These are phyloP conservation scores for Crotophaga sulcirostris DNA, from an alignment of 2,113 vertebrate species.

Conservation along the genomic window DNA sequence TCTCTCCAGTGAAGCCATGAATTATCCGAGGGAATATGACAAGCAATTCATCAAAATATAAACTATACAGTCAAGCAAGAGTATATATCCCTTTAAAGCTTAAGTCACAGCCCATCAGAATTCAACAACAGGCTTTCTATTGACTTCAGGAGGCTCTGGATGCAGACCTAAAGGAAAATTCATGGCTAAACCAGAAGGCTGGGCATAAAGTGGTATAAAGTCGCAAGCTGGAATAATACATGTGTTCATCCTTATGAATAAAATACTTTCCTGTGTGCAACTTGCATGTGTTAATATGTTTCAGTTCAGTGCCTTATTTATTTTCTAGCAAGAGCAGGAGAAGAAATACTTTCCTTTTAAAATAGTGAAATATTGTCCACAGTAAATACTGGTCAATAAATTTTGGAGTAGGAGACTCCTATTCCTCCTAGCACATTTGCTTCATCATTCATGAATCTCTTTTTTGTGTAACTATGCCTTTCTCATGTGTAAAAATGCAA, in stretches of 20 bases:
- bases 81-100: slow-evolving; percentile 7
- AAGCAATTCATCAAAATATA: slow-evolving; percentile 58
- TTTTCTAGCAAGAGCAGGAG: not conserved
- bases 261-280: not conserved
- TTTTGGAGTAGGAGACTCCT: not conserved
- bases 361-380: not conserved
- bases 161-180: not conserved
- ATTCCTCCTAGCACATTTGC: not conserved
- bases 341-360: not conserved
- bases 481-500: not conserved
- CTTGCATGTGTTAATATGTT: not conserved
- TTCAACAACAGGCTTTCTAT: not conserved
- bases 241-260: not conserved
- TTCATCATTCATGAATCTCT: not conserved
- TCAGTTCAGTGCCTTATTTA: not conserved
- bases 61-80: not conserved
- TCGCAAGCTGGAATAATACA: not conserved
- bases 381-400: not conserved
- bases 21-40: slow-evolving; percentile 40
- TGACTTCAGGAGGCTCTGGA: not conserved
- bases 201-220: not conserved
- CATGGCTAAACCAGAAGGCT: not conserved
- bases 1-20: not conserved
- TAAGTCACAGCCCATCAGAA: not conserved
- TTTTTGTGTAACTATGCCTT: not conserved